Evolutionary conservation across 1,140 invertebrate genomes (phyloP), one percentile per base, ranked within the genome.

Genomic region (Probaryconus sp.): DNA sequence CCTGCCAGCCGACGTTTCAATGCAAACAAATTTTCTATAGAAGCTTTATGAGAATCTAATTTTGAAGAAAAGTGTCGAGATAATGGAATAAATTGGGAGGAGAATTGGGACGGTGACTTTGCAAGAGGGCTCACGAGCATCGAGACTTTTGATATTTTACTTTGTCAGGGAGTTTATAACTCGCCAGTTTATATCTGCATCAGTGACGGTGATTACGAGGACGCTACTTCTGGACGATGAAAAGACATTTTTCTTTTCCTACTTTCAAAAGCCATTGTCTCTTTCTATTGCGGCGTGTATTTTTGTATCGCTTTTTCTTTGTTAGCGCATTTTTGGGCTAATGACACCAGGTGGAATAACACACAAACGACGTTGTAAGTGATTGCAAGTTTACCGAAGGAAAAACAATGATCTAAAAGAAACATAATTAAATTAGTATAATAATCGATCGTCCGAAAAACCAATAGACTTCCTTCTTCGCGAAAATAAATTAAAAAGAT

Each of bases 21-120:
- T 85, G 77, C 81, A 80, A 80, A 83, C 80, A 86, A 84, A 84
- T 85, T 85, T 85, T 85, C 79, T 78, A 85, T 84, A 58, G 72
- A 6, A 9, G 38, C 53, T 64, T 80, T 77, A 82, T 76, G 78
- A 83, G 77, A 71, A 79, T 84, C 79, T 84, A 85, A 86, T 86
- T 85, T 82, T 76, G 55, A 38, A 73, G 73, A 78, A 81, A 79
- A 78, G 50, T 33, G 45, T 21, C 4, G 13, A 43, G 20, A 72
- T 69, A 61, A 71, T 63, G 55, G 35, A 61, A 63, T 47, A 43
- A 20, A 37, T 56, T 37, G 21, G 21, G 33, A 42, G 40, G 16
- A 20, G 51, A 43, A 45, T 37, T 40, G 28, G 40, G 33, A 60
- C 17, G 55, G 7, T 58, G 50, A 63, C 37, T 43, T 40, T 56